Conservation (phyloP, 2,888 invertebrate genomes). For the Rhimphoctona megacephalus region DNA sequence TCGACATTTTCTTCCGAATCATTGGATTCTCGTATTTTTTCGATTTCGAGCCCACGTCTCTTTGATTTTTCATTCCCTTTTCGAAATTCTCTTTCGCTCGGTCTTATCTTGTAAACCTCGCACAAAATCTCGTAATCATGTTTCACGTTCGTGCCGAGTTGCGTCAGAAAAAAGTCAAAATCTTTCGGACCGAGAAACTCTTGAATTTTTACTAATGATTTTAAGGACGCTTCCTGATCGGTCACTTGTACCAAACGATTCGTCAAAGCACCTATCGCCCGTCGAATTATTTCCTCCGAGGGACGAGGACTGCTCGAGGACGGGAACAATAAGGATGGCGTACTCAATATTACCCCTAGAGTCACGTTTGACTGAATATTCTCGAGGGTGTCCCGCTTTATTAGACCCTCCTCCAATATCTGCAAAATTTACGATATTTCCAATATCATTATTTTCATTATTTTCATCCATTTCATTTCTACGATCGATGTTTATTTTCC, state of each 20-base stretch:
- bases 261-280: slow-evolving; percentile 82
- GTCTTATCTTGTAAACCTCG: slow-evolving; percentile 86
- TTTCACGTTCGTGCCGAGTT: slow-evolving; percentile 85
- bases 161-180: slow-evolving; percentile 87
- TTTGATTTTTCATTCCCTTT: slow-evolving; percentile 1
- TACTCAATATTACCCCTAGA: slow-evolving; percentile 83
- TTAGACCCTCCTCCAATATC: slow-evolving; percentile 70
- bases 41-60: not conserved
- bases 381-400: slow-evolving; percentile 74
- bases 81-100: slow-evolving; percentile 35
- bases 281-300: slow-evolving; percentile 74
- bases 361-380: slow-evolving; percentile 84
- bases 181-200: slow-evolving; percentile 89
- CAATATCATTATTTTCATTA: not conserved
- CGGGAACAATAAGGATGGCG: slow-evolving; percentile 83
- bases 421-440: slow-evolving; percentile 43
- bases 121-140: slow-evolving; percentile 88
- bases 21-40: not conserved
- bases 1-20: not conserved
- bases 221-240: slow-evolving; percentile 88
- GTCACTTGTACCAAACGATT: slow-evolving; percentile 85
- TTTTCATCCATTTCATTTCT: too few species aligned
- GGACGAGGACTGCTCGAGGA: slow-evolving; percentile 77
- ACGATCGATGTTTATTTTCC: too few species aligned
- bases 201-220: slow-evolving; percentile 90